Evolutionary conservation across 2,888 invertebrate species (phyloP).

Genomic region (Ophion slaviceki): DNA sequence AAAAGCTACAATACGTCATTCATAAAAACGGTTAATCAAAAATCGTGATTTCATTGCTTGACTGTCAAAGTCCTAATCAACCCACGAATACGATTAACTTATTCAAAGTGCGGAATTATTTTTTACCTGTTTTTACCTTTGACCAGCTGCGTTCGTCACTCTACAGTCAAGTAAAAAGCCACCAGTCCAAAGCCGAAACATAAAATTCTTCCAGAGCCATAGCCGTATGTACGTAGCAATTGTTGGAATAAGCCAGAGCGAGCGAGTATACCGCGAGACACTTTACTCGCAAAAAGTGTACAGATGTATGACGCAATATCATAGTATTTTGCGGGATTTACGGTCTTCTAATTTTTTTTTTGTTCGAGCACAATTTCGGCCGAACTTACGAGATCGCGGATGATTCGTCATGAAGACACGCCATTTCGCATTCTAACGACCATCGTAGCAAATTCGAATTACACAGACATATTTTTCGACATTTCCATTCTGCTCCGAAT

Average conservation of each 20-base stretch:
- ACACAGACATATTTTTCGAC: neutral
- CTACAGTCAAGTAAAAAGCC: neutral
- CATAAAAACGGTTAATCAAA: neutral
- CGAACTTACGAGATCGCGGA: neutral
- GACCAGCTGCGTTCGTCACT: neutral
- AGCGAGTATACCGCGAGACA: neutral
- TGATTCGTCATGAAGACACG: neutral
- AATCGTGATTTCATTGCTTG: neutral
- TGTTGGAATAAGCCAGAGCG: neutral
- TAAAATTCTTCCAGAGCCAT: neutral
- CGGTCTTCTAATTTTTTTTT: neutral
- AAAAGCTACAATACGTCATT: neutral
- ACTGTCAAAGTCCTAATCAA: neutral
- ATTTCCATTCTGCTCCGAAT: neutral
- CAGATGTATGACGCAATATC: neutral
- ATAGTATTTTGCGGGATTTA: neutral
- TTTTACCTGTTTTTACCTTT: neutral
- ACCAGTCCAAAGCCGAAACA: neutral
- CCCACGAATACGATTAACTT: neutral
- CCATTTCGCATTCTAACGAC: neutral
- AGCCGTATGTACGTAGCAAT: neutral
- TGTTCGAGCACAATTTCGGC: neutral
- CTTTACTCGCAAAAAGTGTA: neutral
- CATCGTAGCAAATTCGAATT: neutral
- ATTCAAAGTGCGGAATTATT: neutral